A percentile compares a stretch with the other conserved stretches of the same genome.
phyloP scores from a whole-genome alignment of 2,888 invertebrate species.

The Xestobium rufovillosum region DNA sequence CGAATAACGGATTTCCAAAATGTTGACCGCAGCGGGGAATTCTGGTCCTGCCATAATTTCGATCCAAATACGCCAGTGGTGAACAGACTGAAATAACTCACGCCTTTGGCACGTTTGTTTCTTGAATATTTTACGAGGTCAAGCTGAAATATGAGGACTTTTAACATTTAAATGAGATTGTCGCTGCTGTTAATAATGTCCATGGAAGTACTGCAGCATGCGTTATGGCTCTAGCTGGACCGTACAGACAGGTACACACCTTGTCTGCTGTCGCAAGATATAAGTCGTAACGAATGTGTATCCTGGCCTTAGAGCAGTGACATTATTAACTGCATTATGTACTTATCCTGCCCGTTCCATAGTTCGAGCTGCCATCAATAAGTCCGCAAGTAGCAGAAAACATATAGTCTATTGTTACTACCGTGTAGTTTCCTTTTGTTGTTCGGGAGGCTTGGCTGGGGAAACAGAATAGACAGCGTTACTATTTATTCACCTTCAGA shows the following conservation, averaged over 20 bases:
- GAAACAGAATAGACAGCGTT: no score
- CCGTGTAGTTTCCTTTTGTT: no score
- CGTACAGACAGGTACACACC: constrained; percentile 1
- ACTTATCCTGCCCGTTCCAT: neutral
- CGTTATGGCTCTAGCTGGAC: neutral
- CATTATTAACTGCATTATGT: constrained; percentile 1
- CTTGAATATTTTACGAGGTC: constrained; percentile 1
- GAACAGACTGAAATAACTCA: neutral
- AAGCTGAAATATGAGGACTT: constrained; percentile 2
- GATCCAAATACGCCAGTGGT: no score
- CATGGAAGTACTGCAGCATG: neutral
- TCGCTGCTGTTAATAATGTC: constrained; percentile 2
- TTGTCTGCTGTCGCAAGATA: constrained; percentile 3
- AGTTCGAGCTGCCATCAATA: constrained; percentile 2
- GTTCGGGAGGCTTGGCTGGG: no score
- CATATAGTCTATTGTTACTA: no score
- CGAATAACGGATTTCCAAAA: no score
- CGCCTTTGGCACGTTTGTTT: constrained; percentile 2
- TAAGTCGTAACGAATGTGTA: neutral
- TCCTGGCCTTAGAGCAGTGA: neutral
- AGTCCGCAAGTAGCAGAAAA: no score
- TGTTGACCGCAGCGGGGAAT: no score
- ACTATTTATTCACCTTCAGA: no score
- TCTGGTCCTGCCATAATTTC: no score
- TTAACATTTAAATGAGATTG: constrained; percentile 2